Base-by-base conservation (phyloP, 2,888 invertebrate species). In the Epirrita christyi region DNA sequence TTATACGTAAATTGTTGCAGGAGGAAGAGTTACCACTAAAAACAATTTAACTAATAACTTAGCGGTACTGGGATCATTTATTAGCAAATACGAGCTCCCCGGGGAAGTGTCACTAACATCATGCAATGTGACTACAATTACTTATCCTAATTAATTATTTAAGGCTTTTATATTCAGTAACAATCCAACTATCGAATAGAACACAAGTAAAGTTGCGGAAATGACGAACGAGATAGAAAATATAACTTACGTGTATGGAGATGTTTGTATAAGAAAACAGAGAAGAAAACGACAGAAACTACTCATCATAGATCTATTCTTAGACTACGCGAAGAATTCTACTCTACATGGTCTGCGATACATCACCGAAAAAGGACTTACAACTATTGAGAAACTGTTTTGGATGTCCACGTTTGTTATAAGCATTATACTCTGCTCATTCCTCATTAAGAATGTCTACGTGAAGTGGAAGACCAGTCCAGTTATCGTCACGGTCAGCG, bases 401-500 rank as follows among this genome's bases (percentile, higher is more conserved):
- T 83, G 82, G 82, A 34, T 77, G 0, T 3, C 72, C 1, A 78
- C 75, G 0, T 80, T 84, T 38, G 4, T 70, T n/a, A 48, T 59
- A 1, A 84, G 83, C 54, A 46, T 77, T 1, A 46, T 28, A 0
- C n/a, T 79, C 6, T 81, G 82, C 15, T 58, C 70, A 13, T 71
- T 52, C 13, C 66, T 73, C 6, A 84, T 83, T 9, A 59, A 63
- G 10, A 72, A 76, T 10, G 78, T 80, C 1, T 85, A 73, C 70
- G 21, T 62, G 5, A 84, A 85, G 44, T 83, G 84, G 84, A 57
- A 63, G 43, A 68, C 59, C 1, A 81, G 76, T 29, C 84, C 84
- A 0, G 81, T 84, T 9, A 81, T 84, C 9, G 84, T 84, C 4
- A 75, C 75, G 0, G 74, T 83, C n/a, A 77, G 65, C 43, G 84